A percentile compares a stretch with the other conserved stretches of the same genome.
These are phyloP conservation scores for Athripsodes cinereus DNA, from an alignment of 2,888 invertebrate species.

Conservation along the genomic window DNA sequence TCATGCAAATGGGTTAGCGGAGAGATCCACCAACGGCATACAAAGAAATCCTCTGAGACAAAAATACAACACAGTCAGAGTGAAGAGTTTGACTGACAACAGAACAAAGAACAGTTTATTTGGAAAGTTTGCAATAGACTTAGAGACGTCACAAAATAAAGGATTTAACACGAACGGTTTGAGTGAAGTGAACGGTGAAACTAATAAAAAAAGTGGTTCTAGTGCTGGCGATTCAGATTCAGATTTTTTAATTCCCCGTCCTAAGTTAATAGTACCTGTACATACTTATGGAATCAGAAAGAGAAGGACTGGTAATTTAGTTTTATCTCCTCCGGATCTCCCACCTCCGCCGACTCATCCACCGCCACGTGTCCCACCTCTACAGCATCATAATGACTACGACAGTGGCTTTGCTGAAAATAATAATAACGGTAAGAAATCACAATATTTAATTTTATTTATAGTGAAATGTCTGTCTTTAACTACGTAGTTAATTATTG, in stretches of 20 bases:
- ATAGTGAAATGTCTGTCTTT: no score
- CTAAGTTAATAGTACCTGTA: slow-evolving; percentile 80
- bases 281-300: slow-evolving; percentile 79
- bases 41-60: slow-evolving; percentile 9
- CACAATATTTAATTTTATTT: no score
- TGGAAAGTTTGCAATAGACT: not conserved
- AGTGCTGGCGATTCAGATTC: slow-evolving; percentile 50
- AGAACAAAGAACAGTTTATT: slow-evolving; percentile 33
- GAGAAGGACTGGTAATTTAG: slow-evolving; percentile 72
- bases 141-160: not conserved
- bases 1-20: slow-evolving; percentile 8
- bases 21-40: slow-evolving; percentile 2
- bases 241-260: slow-evolving; percentile 78
- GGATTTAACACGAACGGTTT: slow-evolving; percentile 4
- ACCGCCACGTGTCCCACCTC: not conserved
- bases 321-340: slow-evolving; percentile 31
- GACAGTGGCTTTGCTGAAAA: not conserved
- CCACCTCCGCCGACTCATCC: slow-evolving; percentile 5
- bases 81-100: slow-evolving; percentile 14
- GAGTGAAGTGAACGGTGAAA: slow-evolving; percentile 7
- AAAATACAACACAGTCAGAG: slow-evolving; percentile 24
- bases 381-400: slow-evolving; percentile 1
- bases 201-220: slow-evolving; percentile 40
- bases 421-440: not conserved
- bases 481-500: no score